Percentiles rank a stretch among this genome's conserved stretches.
These are phyloP conservation scores for Anoplolepis gracilipes DNA, from an alignment of 1,140 invertebrate species.

Conservation along the genomic window DNA sequence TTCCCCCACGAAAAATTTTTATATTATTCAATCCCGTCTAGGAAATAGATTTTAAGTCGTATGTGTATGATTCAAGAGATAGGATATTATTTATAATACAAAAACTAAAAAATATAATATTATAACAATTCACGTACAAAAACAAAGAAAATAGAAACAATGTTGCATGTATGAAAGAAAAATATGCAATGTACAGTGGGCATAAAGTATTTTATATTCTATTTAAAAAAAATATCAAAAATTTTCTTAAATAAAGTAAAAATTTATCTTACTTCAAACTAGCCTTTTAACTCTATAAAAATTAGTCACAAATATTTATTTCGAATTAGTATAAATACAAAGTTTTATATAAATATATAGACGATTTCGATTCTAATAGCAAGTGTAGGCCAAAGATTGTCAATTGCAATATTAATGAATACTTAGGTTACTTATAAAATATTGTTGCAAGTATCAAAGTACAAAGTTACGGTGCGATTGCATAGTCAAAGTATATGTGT, in stretches of 20 bases:
- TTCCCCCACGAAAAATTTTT: background rate
- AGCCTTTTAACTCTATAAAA: background rate
- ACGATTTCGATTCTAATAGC: background rate
- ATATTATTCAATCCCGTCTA: slow-evolving; percentile 21
- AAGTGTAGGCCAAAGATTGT: background rate
- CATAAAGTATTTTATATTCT: background rate
- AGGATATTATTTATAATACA: background rate
- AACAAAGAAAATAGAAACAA: background rate
- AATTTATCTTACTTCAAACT: background rate
- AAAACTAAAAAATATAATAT: background rate
- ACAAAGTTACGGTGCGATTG: background rate
- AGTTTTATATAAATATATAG: background rate
- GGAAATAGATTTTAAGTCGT: background rate
- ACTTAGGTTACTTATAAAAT: background rate
- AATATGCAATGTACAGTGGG: background rate
- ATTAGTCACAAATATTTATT: background rate
- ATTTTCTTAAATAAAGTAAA: background rate
- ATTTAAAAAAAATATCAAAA: background rate
- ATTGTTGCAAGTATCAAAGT: background rate
- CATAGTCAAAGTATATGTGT: background rate
- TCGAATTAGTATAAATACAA: background rate
- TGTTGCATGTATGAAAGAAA: background rate
- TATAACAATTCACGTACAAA: background rate
- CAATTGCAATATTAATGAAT: slow-evolving; percentile 12
- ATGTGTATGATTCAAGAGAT: background rate